These are phyloP conservation scores for Microctenopoma lineatum DNA, from an alignment of 2,797 vertebrate genomes.

Conservation along the genomic window DNA sequence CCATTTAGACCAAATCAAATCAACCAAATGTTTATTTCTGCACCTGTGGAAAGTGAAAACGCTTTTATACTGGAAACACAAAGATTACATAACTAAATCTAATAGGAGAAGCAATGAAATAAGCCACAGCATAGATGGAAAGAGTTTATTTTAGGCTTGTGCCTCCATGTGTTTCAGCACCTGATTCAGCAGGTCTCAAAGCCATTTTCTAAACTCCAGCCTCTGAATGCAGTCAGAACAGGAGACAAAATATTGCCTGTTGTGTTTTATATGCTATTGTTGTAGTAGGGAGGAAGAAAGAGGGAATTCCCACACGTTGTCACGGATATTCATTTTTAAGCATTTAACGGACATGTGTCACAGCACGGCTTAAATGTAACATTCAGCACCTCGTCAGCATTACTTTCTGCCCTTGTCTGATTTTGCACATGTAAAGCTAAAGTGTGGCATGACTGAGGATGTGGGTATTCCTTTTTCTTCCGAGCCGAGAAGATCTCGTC, in stretches of 20 bases:
- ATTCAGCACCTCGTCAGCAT: neutral
- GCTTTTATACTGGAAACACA: constrained; percentile 13
- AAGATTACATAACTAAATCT: neutral
- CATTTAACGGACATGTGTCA: neutral
- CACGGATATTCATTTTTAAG: neutral
- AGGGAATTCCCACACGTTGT: neutral
- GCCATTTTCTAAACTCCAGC: neutral
- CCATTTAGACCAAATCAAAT: neutral
- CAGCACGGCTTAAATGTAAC: neutral
- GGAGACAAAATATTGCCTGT: neutral
- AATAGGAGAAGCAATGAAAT: neutral
- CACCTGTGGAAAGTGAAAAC: neutral
- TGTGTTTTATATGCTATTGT: neutral
- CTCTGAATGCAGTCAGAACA: neutral
- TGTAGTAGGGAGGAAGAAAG: neutral
- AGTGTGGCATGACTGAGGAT: neutral
- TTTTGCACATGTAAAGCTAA: neutral
- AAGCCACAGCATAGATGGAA: no score
- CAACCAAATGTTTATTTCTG: neutral
- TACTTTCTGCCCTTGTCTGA: neutral
- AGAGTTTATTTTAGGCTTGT: no score
- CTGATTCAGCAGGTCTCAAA: neutral
- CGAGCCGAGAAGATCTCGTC: neutral
- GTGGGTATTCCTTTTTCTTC: neutral
- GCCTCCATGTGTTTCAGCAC: neutral